A percentile compares a stretch with the other conserved stretches of the same genome.
phyloP scores from a whole-genome alignment of 2,113 vertebrate genomes.

The Aepyceros melampus region DNA sequence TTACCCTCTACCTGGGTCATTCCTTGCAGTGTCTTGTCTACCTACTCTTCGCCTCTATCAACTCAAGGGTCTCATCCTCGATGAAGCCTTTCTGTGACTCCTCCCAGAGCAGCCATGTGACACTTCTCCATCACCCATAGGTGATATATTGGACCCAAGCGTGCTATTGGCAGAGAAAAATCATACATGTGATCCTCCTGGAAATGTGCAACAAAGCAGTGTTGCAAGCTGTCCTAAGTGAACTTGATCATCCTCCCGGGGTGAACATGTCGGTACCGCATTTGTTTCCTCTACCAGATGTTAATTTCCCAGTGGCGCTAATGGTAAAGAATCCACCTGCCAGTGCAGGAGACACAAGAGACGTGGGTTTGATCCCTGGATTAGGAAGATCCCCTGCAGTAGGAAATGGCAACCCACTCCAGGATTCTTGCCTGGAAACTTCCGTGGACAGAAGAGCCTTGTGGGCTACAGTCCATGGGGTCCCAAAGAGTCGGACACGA shows the following conservation, averaged over 20 bases:
- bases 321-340: not conserved
- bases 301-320: not conserved
- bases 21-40: not conserved
- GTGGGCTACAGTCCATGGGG: not conserved
- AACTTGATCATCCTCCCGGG: not conserved
- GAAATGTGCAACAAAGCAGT: not conserved
- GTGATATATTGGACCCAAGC: not conserved
- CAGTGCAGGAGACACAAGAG: not conserved
- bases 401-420: not conserved
- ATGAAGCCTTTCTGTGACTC: not conserved
- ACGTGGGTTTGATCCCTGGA: not conserved
- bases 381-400: not conserved
- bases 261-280: not conserved
- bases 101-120: not conserved
- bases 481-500: not conserved
- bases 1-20: not conserved
- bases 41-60: not conserved
- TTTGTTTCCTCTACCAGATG: not conserved
- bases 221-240: not conserved
- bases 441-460: not conserved
- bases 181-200: rapidly evolving
- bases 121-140: not conserved
- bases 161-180: not conserved
- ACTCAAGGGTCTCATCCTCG: too few species aligned
- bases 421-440: not conserved